phyloP scores from a whole-genome alignment of 2,113 vertebrate genomes.

The Galbula dea region DNA sequence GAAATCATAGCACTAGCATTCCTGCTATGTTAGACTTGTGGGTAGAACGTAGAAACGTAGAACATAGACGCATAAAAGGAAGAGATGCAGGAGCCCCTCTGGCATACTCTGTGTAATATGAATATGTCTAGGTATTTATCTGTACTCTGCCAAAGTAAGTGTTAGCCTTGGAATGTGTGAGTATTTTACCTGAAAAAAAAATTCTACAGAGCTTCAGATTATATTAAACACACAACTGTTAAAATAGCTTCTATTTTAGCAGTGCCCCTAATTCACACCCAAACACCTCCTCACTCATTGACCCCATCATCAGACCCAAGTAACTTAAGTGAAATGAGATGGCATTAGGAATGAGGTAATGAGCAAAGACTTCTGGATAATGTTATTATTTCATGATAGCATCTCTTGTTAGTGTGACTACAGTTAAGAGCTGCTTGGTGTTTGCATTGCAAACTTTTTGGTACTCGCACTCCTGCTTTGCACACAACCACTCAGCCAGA shows the following conservation, averaged over 20 bases:
- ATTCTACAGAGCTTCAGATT: background rate
- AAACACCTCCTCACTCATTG: constrained; percentile 11
- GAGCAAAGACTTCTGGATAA: constrained; percentile 31
- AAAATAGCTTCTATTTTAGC: constrained; percentile 42
- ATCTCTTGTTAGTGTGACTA: background rate
- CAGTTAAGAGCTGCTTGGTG: background rate
- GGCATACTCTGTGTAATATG: background rate
- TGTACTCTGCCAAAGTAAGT: constrained; percentile 13
- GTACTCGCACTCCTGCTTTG: background rate
- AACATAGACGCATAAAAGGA: background rate
- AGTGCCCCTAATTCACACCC: constrained; percentile 36
- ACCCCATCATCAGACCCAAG: constrained; percentile 7
- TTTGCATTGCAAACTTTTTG: constrained; percentile 32
- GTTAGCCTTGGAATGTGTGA: background rate
- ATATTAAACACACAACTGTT: constrained; percentile 36
- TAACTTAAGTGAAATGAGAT: constrained; percentile 35
- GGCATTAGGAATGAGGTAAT: constrained; percentile 29
- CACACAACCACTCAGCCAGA: background rate
- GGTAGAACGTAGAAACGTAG: too few species aligned
- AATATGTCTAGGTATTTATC: background rate
- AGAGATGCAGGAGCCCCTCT: background rate
- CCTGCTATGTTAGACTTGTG: background rate
- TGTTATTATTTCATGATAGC: constrained; percentile 40
- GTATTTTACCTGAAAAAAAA: constrained; percentile 39
- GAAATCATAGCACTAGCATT: background rate